Base-by-base conservation (phyloP, 2,888 invertebrate genomes). In the Chaetogeoica ovagalla region DNA sequence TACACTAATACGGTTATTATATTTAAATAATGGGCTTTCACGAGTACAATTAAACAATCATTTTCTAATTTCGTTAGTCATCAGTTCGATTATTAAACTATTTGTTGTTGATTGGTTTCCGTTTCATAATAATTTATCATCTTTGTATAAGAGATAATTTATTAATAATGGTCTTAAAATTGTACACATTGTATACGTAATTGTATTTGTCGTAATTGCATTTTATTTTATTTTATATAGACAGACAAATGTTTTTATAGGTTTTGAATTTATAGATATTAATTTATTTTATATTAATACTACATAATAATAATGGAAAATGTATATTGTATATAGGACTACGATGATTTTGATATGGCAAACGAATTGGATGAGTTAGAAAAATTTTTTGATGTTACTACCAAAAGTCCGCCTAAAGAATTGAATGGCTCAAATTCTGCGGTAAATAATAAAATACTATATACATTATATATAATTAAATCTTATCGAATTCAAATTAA, bases 321-420 rank as follows among this genome's bases (percentile, higher is more conserved):
- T 74, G 2, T 85, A 39, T 84, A 95, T 95, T 68, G 52, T 77
- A 2, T 85, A 39, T 84, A 95, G 95, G 96, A 97, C 87, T 97
- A 96, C 87, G 95, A 96, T 86, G 93, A 91, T 85, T 96, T 97
- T 87, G 95, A 95, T 87, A 88, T 94, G 87, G 93, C 96, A 30
- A 94, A 96, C 87, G 97, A 97, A 89, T 90, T 92, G 84, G 95
- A 97, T 85, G 93, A 92, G 84, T 88, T 97, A 87, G 94, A 96
- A 86, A 91, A 92, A 86, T 97, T 97, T 86, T 87, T 96, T 82
- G 94, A 94, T 87, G 86, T 94, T 21, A 85, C 86, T 37, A 83
- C 66, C 23, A 81, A 79, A 57, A 62, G 30, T 55, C 79, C 63
- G 21, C 62, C 70, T 19, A 79, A 71, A 63, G 63, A 79, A 71